These are phyloP conservation scores for Patagioenas fasciata DNA, from an alignment of 2,113 vertebrate species.

Conservation along the genomic window DNA sequence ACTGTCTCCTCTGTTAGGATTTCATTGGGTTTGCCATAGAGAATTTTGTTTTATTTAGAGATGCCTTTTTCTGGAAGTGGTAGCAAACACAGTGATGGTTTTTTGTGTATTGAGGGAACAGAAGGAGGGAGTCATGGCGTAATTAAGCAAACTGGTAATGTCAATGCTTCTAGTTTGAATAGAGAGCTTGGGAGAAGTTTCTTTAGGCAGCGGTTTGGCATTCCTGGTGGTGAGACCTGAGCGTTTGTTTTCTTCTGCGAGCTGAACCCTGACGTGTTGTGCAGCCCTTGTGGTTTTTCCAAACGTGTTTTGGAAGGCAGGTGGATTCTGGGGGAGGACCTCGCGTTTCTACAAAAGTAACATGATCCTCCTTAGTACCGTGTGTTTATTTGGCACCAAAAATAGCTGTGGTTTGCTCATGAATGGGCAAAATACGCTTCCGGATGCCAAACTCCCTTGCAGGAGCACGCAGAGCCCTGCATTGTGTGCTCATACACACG, in stretches of 20 bases:
- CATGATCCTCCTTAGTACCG: rapidly evolving
- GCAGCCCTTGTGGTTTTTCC: not conserved
- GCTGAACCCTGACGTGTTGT: not conserved
- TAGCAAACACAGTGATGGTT: not conserved
- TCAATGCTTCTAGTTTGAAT: not conserved
- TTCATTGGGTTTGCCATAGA: not conserved
- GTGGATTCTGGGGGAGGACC: not conserved
- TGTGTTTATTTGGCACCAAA: not conserved
- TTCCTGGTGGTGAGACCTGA: not conserved
- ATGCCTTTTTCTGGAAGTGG: not conserved
- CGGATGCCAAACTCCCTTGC: not conserved
- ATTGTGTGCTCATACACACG: rapidly evolving
- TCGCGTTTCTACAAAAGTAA: rapidly evolving
- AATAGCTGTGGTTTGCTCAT: not conserved
- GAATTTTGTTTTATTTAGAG: not conserved
- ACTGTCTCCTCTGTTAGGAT: not conserved
- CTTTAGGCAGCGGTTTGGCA: not conserved
- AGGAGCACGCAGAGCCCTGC: not conserved
- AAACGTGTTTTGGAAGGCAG: not conserved
- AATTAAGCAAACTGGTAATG: not conserved
- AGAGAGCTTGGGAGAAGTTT: not conserved
- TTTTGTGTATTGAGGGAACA: not conserved
- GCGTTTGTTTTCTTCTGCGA: not conserved
- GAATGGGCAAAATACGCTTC: not conserved
- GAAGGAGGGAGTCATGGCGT: not conserved